A percentile compares a stretch with the other conserved stretches of the same genome.
These are phyloP conservation scores for Eupristina koningsbergeri DNA, from an alignment of 1,140 invertebrate species.

Conservation along the genomic window DNA sequence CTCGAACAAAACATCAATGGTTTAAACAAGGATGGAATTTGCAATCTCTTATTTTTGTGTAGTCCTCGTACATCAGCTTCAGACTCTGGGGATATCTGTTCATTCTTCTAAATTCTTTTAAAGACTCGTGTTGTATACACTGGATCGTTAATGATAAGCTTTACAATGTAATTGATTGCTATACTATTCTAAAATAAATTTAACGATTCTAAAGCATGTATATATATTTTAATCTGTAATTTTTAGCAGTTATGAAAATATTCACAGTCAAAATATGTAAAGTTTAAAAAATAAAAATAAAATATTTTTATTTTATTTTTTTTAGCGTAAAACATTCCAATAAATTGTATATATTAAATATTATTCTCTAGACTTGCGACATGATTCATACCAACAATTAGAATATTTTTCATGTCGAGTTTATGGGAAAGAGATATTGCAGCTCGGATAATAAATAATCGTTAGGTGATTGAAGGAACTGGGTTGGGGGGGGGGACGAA, in stretches of 20 bases:
- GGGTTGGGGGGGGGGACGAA: neutral
- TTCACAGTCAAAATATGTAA: too few relatives aligned
- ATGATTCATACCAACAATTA: neutral
- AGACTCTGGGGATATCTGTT: neutral
- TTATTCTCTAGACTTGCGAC: neutral
- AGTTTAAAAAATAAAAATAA: too few relatives aligned
- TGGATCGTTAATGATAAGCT: neutral
- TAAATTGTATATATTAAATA: neutral
- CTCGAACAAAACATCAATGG: neutral
- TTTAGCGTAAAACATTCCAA: conserved; percentile 5
- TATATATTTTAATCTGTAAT: too few relatives aligned
- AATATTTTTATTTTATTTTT: too few relatives aligned
- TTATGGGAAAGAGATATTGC: neutral
- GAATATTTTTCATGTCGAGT: conserved; percentile 18
- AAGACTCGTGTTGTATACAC: neutral
- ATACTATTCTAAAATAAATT: neutral
- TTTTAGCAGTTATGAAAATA: too few relatives aligned
- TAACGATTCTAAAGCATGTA: too few relatives aligned
- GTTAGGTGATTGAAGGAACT: conserved; percentile 14
- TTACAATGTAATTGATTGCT: neutral
- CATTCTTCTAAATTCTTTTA: neutral
- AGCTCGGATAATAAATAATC: conserved; percentile 14
- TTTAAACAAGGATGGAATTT: neutral
- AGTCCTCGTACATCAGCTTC: neutral
- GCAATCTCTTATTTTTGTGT: neutral